phyloP scores from a whole-genome alignment of 1,140 invertebrate species.

The Hypothenemus hampei region DNA sequence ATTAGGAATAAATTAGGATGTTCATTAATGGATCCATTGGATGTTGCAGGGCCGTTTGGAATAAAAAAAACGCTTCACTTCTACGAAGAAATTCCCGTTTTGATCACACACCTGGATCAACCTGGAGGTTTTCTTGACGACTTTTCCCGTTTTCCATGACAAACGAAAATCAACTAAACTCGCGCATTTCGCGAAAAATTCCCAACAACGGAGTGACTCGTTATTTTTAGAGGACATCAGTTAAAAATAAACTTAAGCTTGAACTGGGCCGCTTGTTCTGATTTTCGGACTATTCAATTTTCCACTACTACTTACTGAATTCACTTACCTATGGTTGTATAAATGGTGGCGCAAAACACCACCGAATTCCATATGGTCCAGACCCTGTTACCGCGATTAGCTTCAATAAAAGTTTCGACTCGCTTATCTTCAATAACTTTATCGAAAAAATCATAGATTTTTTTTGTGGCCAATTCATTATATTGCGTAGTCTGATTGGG shows the following conservation, averaged over 20 bases:
- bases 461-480: constrained; percentile 47
- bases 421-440: constrained; percentile 54
- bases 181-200: too few relatives aligned
- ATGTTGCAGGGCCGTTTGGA: too few relatives aligned
- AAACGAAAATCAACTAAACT: too few relatives aligned
- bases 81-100: too few relatives aligned
- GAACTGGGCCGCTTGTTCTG: neutral
- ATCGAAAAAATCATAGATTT: constrained; percentile 52
- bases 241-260: constrained; percentile 4
- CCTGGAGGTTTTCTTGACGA: too few relatives aligned
- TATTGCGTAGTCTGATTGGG: constrained; percentile 45
- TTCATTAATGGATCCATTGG: too few relatives aligned
- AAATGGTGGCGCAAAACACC: constrained; percentile 88
- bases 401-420: constrained; percentile 42
- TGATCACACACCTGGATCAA: too few relatives aligned
- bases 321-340: constrained; percentile 87
- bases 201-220: too few relatives aligned
- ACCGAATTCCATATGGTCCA: constrained; percentile 91
- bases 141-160: too few relatives aligned
- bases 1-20: too few relatives aligned
- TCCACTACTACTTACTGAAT: neutral
- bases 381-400: constrained; percentile 43
- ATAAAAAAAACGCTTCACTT: too few relatives aligned
- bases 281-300: too few relatives aligned
- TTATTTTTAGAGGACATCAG: constrained; percentile 14